A percentile compares a stretch with the other conserved stretches of the same genome.
These are phyloP conservation scores for Erynnis tages DNA, from an alignment of 2,888 invertebrate species.

Conservation along the genomic window DNA sequence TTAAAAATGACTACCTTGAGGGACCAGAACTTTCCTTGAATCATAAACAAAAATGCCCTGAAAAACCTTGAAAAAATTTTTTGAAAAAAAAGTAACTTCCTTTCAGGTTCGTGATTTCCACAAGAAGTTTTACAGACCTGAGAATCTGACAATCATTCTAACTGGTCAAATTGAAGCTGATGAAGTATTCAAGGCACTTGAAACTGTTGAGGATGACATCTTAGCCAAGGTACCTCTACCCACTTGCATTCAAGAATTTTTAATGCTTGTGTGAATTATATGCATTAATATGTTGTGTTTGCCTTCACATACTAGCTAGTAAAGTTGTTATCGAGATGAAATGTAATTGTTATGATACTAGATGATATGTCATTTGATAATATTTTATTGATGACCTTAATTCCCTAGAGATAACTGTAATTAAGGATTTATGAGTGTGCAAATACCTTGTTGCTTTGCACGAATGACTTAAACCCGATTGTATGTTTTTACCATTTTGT, in stretches of 20 bases:
- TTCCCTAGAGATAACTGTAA: too few relatives aligned
- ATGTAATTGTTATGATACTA: too few relatives aligned
- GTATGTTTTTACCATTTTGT: too few relatives aligned
- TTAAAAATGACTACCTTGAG: too few relatives aligned
- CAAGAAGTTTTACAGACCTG: slow-evolving; percentile 92
- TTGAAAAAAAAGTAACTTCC: slow-evolving; percentile 21
- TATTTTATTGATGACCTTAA: too few relatives aligned
- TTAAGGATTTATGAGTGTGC: too few relatives aligned
- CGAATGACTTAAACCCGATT: too few relatives aligned
- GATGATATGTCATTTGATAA: too few relatives aligned
- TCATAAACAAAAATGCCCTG: too few relatives aligned
- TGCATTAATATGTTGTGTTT: background rate
- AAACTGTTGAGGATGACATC: slow-evolving; percentile 89
- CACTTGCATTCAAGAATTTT: background rate
- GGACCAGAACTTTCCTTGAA: too few relatives aligned
- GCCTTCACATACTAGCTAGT: background rate
- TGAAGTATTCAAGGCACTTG: slow-evolving; percentile 87
- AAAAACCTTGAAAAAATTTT: background rate
- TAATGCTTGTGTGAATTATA: background rate
- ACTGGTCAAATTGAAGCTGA: slow-evolving; percentile 89
- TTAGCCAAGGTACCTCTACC: slow-evolving; percentile 81
- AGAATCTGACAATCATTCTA: slow-evolving; percentile 92
- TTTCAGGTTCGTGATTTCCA: slow-evolving; percentile 89
- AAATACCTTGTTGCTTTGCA: too few relatives aligned
- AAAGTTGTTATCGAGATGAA: too few relatives aligned